These are phyloP conservation scores for Mus pahari DNA, from an alignment of 2,113 vertebrate species.

Conservation along the genomic window DNA sequence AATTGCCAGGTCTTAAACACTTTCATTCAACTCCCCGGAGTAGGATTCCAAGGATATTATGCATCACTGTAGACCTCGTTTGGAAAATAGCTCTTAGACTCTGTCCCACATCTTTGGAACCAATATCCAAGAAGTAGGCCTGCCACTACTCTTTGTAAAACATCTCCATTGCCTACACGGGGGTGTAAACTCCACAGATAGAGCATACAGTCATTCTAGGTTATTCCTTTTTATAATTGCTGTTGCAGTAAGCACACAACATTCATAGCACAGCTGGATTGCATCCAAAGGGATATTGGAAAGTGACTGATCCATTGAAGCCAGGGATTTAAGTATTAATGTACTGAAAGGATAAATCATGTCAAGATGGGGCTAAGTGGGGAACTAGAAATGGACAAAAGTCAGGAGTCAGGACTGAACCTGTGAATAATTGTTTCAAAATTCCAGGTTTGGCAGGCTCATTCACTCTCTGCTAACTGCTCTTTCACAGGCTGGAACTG, in stretches of 20 bases:
- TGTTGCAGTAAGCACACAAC: not conserved
- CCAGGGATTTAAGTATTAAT: constrained; percentile 57
- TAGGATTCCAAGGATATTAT: not conserved
- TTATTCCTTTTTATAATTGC: not conserved
- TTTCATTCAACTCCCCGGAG: not conserved
- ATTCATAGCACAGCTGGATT: not conserved
- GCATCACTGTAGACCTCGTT: not conserved
- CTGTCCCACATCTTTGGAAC: not conserved
- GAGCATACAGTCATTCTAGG: not conserved
- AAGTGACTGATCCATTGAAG: constrained; percentile 63
- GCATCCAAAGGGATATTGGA: constrained; percentile 38
- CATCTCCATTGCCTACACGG: not conserved
- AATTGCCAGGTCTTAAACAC: not conserved
- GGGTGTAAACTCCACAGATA: not conserved
- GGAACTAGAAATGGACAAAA: not conserved
- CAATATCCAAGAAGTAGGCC: not conserved
- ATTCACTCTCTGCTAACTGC: constrained; percentile 43
- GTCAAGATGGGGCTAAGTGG: not conserved
- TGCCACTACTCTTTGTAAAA: not conserved
- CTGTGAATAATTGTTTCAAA: constrained; percentile 6
- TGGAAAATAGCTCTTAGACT: not conserved
- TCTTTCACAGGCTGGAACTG: constrained; percentile 22
- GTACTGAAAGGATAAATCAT: constrained; percentile 23
- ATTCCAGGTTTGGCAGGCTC: not conserved
- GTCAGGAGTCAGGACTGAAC: not conserved